Evolutionary conservation across 2,797 vertebrate genomes (phyloP).

Genomic region (Danio albolineatus): DNA sequence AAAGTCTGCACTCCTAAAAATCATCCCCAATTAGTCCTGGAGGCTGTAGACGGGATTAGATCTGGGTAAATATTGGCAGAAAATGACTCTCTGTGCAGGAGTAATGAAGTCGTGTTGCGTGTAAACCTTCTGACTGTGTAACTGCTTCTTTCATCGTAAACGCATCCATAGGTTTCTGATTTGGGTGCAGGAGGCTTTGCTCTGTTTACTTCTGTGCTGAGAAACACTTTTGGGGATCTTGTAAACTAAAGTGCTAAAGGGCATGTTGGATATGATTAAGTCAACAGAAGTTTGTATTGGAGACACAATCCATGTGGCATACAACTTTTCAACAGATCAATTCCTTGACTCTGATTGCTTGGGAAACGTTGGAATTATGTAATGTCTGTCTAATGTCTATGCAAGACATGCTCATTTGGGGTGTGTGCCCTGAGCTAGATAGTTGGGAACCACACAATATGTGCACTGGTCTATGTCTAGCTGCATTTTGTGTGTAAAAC

Average conservation of each 20-base stretch:
- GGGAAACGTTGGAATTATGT: too few species aligned
- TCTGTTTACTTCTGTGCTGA: constrained; percentile 17
- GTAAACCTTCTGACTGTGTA: constrained; percentile 17
- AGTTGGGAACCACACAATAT: too few species aligned
- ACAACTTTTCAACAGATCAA: not conserved
- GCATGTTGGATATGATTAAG: constrained; percentile 32
- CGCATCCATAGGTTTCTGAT: constrained; percentile 6
- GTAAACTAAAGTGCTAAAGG: constrained; percentile 16
- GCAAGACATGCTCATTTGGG: too few species aligned
- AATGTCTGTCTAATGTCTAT: too few species aligned
- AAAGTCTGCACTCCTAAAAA: constrained; percentile 34
- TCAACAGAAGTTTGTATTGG: constrained; percentile 41
- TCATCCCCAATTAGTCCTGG: constrained; percentile 40
- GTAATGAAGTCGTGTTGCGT: constrained; percentile 34
- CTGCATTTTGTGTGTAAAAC: too few species aligned
- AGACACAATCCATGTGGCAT: not conserved
- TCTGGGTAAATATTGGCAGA: constrained; percentile 47
- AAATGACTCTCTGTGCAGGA: not conserved
- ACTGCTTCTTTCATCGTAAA: constrained; percentile 12
- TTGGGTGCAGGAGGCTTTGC: not conserved
- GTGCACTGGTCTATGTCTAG: too few species aligned
- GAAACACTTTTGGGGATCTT: constrained; percentile 19
- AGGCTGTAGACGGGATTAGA: constrained; percentile 31
- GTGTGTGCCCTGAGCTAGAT: too few species aligned
- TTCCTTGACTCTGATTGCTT: too few species aligned